phyloP scores from a whole-genome alignment of 64 coral and sea anemone species.

The Actinia equina region DNA sequence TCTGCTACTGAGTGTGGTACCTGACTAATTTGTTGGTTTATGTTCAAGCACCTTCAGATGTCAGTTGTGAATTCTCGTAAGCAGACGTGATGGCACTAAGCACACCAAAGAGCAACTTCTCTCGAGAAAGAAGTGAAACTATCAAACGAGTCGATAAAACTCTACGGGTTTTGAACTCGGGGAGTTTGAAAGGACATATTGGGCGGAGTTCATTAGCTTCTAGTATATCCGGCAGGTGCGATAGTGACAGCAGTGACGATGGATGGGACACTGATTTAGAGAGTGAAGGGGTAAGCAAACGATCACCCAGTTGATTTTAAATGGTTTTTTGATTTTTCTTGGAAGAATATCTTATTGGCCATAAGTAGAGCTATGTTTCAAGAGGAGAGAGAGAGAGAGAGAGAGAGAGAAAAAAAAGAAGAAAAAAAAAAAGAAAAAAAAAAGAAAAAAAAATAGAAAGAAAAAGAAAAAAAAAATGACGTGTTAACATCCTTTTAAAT shows the following conservation, averaged over 20 bases:
- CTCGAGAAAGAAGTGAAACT: conserved; percentile 26
- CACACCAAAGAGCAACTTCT: neutral
- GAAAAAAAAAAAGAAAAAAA: no score
- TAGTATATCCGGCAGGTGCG: neutral
- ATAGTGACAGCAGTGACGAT: conserved; percentile 42
- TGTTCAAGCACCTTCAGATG: neutral
- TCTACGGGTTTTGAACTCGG: conserved; percentile 53
- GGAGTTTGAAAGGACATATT: conserved; percentile 5
- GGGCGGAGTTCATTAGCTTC: neutral
- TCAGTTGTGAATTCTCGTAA: neutral
- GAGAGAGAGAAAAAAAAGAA: no score
- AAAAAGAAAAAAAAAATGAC: no score
- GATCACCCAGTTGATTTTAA: no score
- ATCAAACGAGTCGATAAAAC: conserved; percentile 85
- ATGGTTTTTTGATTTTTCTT: no score
- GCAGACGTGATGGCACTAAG: neutral
- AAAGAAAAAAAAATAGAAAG: no score
- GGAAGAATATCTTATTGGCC: no score
- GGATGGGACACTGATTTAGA: conserved; percentile 91
- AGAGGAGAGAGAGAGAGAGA: no score
- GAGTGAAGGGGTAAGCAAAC: conserved; percentile 56
- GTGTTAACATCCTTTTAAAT: no score
- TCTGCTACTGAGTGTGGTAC: no score
- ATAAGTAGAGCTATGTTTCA: no score
- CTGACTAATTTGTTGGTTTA: neutral